Percentiles rank a stretch among this genome's conserved stretches.
phyloP scores from a whole-genome alignment of 35 echinoderm and acorn worm genomes.

The Lytechinus pictus region DNA sequence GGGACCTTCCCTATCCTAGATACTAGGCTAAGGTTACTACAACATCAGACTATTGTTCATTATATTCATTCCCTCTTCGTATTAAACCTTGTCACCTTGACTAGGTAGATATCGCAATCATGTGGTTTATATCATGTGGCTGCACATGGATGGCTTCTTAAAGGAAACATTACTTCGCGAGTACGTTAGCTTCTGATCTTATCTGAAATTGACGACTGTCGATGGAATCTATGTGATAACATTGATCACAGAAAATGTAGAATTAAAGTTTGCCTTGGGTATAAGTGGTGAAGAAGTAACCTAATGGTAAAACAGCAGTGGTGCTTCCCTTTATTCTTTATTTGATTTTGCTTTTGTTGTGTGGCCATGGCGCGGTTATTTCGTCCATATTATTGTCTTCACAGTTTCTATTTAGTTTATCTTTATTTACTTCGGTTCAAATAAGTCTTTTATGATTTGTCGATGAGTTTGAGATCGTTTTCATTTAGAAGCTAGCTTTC shows the following conservation, averaged over 20 bases:
- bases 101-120: neutral
- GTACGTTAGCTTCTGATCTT: neutral
- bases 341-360: too few relatives aligned
- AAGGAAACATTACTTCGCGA: neutral
- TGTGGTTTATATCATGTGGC: neutral
- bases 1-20: neutral
- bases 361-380: too few relatives aligned
- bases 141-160: neutral
- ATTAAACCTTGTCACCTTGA: neutral
- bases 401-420: too few relatives aligned
- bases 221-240: neutral
- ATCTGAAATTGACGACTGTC: neutral
- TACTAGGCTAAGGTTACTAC: neutral
- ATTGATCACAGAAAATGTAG: neutral
- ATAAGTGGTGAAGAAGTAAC: too few relatives aligned
- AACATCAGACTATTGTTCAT: conserved; percentile 8
- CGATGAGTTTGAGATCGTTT: too few relatives aligned
- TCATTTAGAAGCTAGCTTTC: too few relatives aligned
- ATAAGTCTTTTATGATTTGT: too few relatives aligned
- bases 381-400: too few relatives aligned
- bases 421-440: too few relatives aligned
- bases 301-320: too few relatives aligned
- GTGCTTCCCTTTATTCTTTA: too few relatives aligned
- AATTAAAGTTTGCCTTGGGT: too few relatives aligned
- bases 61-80: neutral